Base-by-base conservation (phyloP, 1,140 invertebrate species). In the Aphaenogaster floridana region DNA sequence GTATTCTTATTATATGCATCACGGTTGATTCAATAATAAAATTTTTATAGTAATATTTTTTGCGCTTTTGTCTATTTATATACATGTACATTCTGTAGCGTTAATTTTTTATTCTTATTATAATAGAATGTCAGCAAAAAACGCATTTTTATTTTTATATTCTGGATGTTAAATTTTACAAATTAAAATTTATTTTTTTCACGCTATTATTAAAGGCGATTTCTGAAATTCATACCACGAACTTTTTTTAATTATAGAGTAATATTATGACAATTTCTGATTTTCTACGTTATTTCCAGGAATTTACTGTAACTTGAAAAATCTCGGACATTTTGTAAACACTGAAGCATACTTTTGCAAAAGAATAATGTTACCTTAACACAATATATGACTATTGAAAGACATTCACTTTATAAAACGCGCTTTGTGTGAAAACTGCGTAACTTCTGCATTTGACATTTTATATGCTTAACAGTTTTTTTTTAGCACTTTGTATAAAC, bases 81-180 rank as follows among this genome's bases (percentile, higher is more conserved):
- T 54, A 1, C 6, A 0, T n/a, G 17, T 9, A 11, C 45, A 39
- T 52, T 36, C 34, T 80, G 2, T 39, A 28, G 8, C 9, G 2
- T 61, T 61, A 54, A 66, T 52, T 21, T 71, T 71, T 68, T 28
- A 80, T 52, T 80, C 39, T 80, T 61, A 21, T 78, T 80, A 80
- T 39, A 34, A 7, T 36, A 17, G 13, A 79, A 39, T 42, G 45
- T 52, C 15, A 11, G 9, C 28, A 52, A 54, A 80, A 52, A 39
- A 52, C 15, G n/a, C 36, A 7, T 39, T 80, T 80, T 28, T 34
- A 52, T 13, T 45, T 80, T 50, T 45, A 52, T 52, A 36, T 28
- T 39, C n/a, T 17, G 54, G 48, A 9, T 39, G 36, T 76, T 59
- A 76, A 11, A 64, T 79, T 36, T 13, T 28, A 34, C 39, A 45